Percentiles rank a stretch among this genome's conserved stretches.
phyloP scores from a whole-genome alignment of 2,797 vertebrate species.

The Aldrovandia affinis region DNA sequence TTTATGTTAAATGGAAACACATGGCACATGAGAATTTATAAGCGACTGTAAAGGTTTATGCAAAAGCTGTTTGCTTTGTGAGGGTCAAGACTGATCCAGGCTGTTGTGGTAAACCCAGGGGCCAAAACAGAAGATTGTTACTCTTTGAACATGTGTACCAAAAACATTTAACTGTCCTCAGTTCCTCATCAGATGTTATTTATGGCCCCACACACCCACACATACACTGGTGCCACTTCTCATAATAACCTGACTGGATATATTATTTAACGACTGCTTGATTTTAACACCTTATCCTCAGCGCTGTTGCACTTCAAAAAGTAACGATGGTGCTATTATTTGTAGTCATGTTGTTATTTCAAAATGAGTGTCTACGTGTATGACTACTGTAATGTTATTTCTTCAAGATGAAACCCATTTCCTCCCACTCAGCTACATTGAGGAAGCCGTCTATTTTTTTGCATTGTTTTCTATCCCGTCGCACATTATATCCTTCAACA shows the following conservation, averaged over 20 bases:
- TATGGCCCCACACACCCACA: background rate
- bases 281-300: background rate
- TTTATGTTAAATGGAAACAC: constrained; percentile 19
- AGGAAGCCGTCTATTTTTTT: background rate
- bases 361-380: background rate
- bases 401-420: background rate
- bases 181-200: background rate
- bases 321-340: background rate
- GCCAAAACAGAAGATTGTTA: constrained; percentile 22
- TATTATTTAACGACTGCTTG: background rate
- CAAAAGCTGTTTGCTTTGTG: constrained; percentile 25
- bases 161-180: background rate
- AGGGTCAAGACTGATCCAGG: constrained; percentile 10
- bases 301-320: too few relatives aligned
- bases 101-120: constrained; percentile 15
- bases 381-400: background rate
- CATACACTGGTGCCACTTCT: background rate
- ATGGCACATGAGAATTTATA: constrained; percentile 12
- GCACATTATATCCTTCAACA: background rate
- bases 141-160: background rate
- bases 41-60: constrained; percentile 19
- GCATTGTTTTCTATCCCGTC: background rate
- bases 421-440: background rate
- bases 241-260: background rate
- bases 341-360: background rate